Evolutionary conservation across 2,797 vertebrate species (phyloP).

Genomic region (Hippocampus kuda): DNA sequence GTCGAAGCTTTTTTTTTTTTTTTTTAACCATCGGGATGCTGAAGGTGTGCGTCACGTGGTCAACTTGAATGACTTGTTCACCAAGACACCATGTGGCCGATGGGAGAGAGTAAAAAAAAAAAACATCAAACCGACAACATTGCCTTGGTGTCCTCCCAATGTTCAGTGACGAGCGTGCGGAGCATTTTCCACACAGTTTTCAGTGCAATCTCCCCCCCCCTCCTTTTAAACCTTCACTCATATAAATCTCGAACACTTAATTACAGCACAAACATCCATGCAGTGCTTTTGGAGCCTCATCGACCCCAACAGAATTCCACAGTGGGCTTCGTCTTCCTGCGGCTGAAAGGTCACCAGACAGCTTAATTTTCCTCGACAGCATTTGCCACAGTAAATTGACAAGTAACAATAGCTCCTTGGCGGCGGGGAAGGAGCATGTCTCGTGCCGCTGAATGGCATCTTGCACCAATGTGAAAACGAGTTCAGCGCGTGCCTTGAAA

Average conservation of each 20-base stretch:
- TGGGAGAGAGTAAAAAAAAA: too few relatives aligned
- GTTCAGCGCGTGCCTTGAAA: background rate
- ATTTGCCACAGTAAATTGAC: conserved; percentile 24
- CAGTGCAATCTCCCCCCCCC: conserved; percentile 21
- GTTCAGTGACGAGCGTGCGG: conserved; percentile 6
- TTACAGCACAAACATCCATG: conserved; percentile 48
- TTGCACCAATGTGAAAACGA: background rate
- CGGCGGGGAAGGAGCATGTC: background rate
- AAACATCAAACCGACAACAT: too few relatives aligned
- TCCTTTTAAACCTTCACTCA: conserved; percentile 4
- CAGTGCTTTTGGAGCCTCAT: conserved; percentile 37
- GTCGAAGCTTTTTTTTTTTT: conserved; percentile 15
- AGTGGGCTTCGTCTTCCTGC: conserved; percentile 24
- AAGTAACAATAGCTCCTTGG: conserved; percentile 14
- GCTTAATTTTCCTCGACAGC: background rate
- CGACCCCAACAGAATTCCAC: conserved; percentile 17
- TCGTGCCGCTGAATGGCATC: background rate
- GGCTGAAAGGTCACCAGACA: conserved; percentile 30
- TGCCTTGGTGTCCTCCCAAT: background rate
- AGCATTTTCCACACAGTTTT: conserved; percentile 33
- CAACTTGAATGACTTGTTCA: too few relatives aligned
- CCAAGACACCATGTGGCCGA: background rate
- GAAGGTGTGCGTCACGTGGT: background rate
- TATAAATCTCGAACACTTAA: conserved; percentile 12
- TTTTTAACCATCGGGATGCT: background rate